Base-by-base conservation (phyloP, 1,140 invertebrate genomes). In the Aradophagus sp. region DNA sequence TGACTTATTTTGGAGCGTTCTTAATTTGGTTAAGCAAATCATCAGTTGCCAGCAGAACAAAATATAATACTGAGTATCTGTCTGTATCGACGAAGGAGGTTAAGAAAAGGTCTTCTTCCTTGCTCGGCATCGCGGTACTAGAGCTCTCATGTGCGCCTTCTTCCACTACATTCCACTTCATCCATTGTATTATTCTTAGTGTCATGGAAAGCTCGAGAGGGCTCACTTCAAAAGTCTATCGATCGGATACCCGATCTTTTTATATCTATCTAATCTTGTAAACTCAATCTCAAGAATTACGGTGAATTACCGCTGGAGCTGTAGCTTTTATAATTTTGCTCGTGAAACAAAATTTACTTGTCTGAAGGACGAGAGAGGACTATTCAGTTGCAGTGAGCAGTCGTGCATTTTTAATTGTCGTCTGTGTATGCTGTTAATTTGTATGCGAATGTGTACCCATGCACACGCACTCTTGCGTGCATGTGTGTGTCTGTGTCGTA, bases 111-210 rank as follows among this genome's bases (percentile, higher is more conserved):
- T 42, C 38, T 62, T 41, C 29, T 36, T 50, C 39, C 42, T 31
- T 45, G 0, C 20, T 47, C 47, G 5, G 31, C 52, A 59, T 45
- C 56, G 12, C 13, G 61, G 23, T 35, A 61, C 52, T 61, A 66
- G 35, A 45, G 6, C 53, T 31, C 31, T 35, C 12, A 44, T 53
- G 39, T 27, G 63, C 53, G 45, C 48, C 29, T 32, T 34, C 42
- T 45, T 70, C 79, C 77, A 78, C 80, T 77, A 69, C 77, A 80
- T 76, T 76, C 77, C 74, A 69, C 77, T 80, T 76, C 56, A 77
- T 58, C 58, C 75, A 55, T 45, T 73, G 71, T 65, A 77, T 78
- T 84, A 81, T 84, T 83, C 81, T 83, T 81, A 78, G 78, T 76
- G 81, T 77, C 36, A 44, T 76, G 79, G 71, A 79, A 82, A 77